Evolutionary conservation across 1,140 invertebrate genomes (phyloP), one percentile per base, ranked within the genome.

Genomic region (Chymomyza costata): DNA sequence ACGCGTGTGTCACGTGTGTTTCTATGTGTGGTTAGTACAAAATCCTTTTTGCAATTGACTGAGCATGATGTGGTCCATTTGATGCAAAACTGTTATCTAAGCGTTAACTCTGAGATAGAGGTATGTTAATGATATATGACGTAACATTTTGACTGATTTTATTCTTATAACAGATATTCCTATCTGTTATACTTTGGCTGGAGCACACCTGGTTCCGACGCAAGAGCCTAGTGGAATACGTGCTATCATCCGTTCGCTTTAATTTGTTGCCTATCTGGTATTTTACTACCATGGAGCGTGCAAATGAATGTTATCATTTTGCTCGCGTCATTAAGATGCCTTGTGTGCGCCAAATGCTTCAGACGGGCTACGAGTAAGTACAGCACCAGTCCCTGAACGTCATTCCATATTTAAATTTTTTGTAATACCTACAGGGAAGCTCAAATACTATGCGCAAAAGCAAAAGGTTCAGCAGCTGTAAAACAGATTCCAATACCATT

Each of bases 41-140:
- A 53, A 6, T 68, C 71, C 21, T 73, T 68, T 17, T 50, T 68
- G 14, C 59, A 74, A 7, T 73, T 73, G 2, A 60, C 38, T 15
- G 69, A 73, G 8, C 54, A 60, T 7, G 69, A 73, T 14, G 21
- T 73, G 2, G 32, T 48, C 6, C 64, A 73, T 17, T 45, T 73
- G 10, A 53, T 73, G 1, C 56, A 66, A 5, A 55, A 74, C 28
- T 74, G 69, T 25, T 73, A 68, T 31, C 46, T 74, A 0, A 73
- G 68, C n/a, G 68, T 73, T 2, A 73, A 73, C 39, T 73, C 68
- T 1, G 69, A 73, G 14, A 73, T 73, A 3, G 69, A 73, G 64
- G 69, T 68, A 13, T 38, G 38, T 30, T 3, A 3, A 2, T 3
- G 1, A 1, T 13, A 2, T n/a, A n/a, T n/a, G n/a, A n/a, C 2